Evolutionary conservation across 1,140 invertebrate genomes (phyloP), one percentile per base, ranked within the genome.

Genomic region (Oedothorax gibbosus): DNA sequence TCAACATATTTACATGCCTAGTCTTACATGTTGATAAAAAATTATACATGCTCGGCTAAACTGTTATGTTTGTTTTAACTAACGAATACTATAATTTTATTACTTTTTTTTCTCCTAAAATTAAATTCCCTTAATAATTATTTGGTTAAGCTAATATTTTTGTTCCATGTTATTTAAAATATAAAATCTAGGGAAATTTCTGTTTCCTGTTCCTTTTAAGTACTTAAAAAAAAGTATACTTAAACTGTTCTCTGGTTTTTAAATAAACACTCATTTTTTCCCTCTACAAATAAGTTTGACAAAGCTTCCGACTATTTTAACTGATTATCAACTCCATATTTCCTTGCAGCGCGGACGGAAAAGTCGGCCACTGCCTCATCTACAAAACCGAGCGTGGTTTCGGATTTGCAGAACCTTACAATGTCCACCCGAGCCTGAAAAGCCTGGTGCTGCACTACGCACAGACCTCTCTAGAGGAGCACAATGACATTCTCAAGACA

Each of bases 341-440:
- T 64, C 11, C 35, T 66, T 56, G 2, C 57, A 86, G 86, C 7
- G 96, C 95, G 89, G 95, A 96, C 88, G 94, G 94, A 64, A 94
- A 91, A 82, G 93, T 97, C 3, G 96, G 96, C 87, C 97, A 99
- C 90, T 98, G 97, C 91, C 96, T 97, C 87, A 97, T 99, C 87
- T 94, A 95, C 88, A 93, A 95, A 90, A 96, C 95, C 68, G 94
- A 95, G 87, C 92, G 94, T 86, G 96, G 96, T 11, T 97, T 93
- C 89, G 97, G 97, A 15, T 98, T 99, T 91, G 95, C 96, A 0
- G 96, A 98, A 87, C 96, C 97, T 10, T 98, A 96, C 90, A 96
- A 96, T 89, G 96, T 98, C 86, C 97, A 98, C 89, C 91, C 93
- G 71, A 94, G 94, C 10, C 90, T 97, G 49, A 95, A 94, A 88